These are phyloP conservation scores for Hypotaenidia philippensis DNA, from an alignment of 2,797 vertebrate genomes.

Conservation along the genomic window DNA sequence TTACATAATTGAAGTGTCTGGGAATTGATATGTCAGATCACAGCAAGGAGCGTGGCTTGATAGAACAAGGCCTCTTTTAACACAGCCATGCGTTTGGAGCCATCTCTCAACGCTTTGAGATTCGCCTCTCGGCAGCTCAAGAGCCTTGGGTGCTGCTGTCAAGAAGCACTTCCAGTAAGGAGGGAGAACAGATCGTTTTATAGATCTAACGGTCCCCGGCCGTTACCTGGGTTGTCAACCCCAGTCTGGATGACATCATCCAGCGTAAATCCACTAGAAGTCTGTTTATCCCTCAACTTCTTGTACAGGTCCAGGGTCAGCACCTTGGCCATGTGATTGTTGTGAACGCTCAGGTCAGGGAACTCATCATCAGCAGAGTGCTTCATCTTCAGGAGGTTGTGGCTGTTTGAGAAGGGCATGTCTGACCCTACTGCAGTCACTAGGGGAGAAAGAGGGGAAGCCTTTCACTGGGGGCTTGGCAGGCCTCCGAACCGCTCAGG, in stretches of 20 bases:
- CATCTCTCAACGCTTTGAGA: background rate
- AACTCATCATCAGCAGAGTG: conserved; percentile 84
- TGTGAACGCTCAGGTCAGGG: conserved; percentile 92
- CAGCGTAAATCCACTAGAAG: conserved; percentile 91
- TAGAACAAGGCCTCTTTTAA: background rate
- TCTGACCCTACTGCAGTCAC: conserved; percentile 78
- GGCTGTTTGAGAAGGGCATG: conserved; percentile 97
- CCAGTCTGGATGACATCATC: conserved; percentile 97
- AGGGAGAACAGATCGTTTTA: conserved; percentile 70
- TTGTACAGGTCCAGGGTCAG: conserved; percentile 89
- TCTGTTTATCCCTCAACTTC: conserved; percentile 88
- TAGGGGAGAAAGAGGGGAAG: conserved; percentile 49
- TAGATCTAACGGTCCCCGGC: conserved; percentile 2
- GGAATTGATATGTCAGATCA: background rate
- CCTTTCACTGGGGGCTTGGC: conserved; percentile 12
- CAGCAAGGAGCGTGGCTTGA: background rate
- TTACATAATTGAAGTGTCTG: conserved; percentile 58
- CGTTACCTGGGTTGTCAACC: conserved; percentile 95
- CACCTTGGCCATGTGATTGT: conserved; percentile 96
- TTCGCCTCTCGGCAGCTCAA: background rate
- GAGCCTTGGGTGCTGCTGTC: conserved; percentile 19
- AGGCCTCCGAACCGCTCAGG: background rate
- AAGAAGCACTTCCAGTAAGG: conserved; percentile 74
- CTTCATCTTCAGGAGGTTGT: conserved; percentile 92
- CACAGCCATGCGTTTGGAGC: background rate